Conservation (phyloP, 2,113 vertebrate genomes). For the Xiphophorus couchianus region DNA sequence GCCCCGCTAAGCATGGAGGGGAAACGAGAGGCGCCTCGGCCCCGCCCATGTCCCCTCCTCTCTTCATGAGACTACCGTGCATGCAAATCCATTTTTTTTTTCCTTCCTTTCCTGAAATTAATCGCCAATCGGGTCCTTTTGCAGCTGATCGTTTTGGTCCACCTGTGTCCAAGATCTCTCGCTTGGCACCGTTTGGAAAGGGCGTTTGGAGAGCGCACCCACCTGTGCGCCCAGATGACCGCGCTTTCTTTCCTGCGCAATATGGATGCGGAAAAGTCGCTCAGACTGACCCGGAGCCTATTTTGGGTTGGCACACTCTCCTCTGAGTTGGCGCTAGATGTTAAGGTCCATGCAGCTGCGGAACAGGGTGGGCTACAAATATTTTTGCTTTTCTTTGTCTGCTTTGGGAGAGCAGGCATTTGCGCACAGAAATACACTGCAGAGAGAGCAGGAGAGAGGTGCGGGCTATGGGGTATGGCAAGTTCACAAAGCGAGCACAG, state of each 20-base stretch:
- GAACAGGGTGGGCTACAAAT: constrained; percentile 14
- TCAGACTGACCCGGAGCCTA: constrained; percentile 9
- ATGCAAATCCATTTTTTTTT: constrained; percentile 65
- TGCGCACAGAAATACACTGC: constrained; percentile 68
- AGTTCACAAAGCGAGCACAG: constrained; percentile 35
- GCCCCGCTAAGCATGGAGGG: constrained; percentile 77
- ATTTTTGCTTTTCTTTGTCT: constrained; percentile 55
- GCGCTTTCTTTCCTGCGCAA: constrained; percentile 62
- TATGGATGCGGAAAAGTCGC: constrained; percentile 43
- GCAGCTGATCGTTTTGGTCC: constrained; percentile 25
- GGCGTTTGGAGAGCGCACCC: constrained; percentile 71
- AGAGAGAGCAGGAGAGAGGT: constrained; percentile 36
- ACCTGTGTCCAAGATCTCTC: constrained; percentile 23
- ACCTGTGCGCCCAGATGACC: constrained; percentile 71
- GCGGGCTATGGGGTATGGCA: constrained; percentile 43
- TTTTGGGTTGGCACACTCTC: not conserved
- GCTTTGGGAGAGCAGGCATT: constrained; percentile 53
- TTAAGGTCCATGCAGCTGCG: constrained; percentile 4
- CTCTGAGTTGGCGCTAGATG: constrained; percentile 21
- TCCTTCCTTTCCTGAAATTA: constrained; percentile 30
- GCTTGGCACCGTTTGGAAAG: constrained; percentile 68
- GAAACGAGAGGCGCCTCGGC: constrained; percentile 79
- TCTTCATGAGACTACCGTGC: constrained; percentile 76
- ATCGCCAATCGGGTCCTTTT: constrained; percentile 30
- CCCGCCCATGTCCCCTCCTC: constrained; percentile 87